Evolutionary conservation across 2,888 invertebrate species (phyloP).

Genomic region (Melieria omissa): DNA sequence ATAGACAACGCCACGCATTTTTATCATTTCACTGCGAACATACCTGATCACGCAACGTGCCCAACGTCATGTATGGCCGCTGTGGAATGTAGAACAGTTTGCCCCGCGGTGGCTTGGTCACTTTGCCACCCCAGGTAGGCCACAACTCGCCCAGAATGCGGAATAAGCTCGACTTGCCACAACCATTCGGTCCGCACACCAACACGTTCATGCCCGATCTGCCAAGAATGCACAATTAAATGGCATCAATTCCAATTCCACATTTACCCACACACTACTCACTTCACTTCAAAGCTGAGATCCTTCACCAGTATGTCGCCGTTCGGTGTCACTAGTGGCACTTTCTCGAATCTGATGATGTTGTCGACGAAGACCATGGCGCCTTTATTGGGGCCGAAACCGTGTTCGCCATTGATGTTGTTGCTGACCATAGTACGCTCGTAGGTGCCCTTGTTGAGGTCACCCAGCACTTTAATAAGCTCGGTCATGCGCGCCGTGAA

Average conservation of each 20-base stretch:
- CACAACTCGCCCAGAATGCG: constrained; percentile 96
- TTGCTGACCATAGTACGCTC: constrained; percentile 70
- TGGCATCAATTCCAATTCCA: neutral
- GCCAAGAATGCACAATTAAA: constrained; percentile 16
- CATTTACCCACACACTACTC: constrained; percentile 50
- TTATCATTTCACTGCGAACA: constrained; percentile 18
- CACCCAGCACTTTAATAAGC: constrained; percentile 84
- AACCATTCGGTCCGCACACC: constrained; percentile 99
- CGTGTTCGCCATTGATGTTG: constrained; percentile 55
- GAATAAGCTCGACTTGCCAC: constrained; percentile 97
- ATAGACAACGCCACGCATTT: neutral
- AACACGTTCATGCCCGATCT: constrained; percentile 94
- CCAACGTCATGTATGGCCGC: constrained; percentile 97
- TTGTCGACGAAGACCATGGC: constrained; percentile 86
- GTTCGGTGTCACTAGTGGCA: constrained; percentile 97
- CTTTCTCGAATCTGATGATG: constrained; percentile 89
- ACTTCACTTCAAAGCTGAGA: constrained; percentile 88
- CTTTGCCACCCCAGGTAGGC: constrained; percentile 93
- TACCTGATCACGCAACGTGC: constrained; percentile 91
- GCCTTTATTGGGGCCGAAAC: constrained; percentile 79
- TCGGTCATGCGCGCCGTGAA: constrained; percentile 95
- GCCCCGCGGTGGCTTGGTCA: constrained; percentile 94
- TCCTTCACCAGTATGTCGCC: constrained; percentile 94
- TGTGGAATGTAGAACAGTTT: constrained; percentile 95
- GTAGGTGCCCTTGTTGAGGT: constrained; percentile 82